phyloP scores from a whole-genome alignment of 2,113 vertebrate species.

The Vidua chalybeata region DNA sequence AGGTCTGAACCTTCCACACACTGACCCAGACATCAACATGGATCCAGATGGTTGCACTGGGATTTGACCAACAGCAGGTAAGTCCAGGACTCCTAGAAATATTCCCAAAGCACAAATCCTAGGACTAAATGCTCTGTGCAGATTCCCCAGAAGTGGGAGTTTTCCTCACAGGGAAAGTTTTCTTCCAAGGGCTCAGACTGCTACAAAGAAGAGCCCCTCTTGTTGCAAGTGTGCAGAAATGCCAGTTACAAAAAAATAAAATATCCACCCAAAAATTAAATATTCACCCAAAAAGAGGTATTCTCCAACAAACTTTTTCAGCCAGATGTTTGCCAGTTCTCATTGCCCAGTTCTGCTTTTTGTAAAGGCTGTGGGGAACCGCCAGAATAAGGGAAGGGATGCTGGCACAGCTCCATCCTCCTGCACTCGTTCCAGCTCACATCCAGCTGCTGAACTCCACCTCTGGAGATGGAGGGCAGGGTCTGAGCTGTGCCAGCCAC shows the following conservation, averaged over 20 bases:
- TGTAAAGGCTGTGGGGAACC: not conserved
- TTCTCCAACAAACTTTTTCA: not conserved
- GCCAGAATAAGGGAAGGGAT: not conserved
- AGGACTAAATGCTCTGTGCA: not conserved
- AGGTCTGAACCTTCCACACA: not conserved
- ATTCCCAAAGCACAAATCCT: not conserved
- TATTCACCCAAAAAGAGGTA: not conserved
- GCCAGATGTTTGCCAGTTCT: not conserved
- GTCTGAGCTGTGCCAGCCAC: not conserved
- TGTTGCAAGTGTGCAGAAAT: not conserved
- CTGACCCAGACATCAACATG: rapidly evolving
- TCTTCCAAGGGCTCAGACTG: not conserved
- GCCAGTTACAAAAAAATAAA: not conserved
- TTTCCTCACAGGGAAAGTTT: not conserved
- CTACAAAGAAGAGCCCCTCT: not conserved
- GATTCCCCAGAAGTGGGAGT: not conserved
- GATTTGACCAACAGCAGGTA: not conserved
- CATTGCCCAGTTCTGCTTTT: not conserved
- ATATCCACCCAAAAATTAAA: not conserved
- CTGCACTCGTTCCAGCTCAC: rapidly evolving
- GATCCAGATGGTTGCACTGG: not conserved
- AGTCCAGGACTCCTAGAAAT: not conserved
- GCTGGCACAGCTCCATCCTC: not conserved
- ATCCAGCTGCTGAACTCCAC: rapidly evolving
- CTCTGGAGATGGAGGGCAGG: not conserved